phyloP scores from a whole-genome alignment of 2,797 vertebrate species.

The Xyrichtys novacula region DNA sequence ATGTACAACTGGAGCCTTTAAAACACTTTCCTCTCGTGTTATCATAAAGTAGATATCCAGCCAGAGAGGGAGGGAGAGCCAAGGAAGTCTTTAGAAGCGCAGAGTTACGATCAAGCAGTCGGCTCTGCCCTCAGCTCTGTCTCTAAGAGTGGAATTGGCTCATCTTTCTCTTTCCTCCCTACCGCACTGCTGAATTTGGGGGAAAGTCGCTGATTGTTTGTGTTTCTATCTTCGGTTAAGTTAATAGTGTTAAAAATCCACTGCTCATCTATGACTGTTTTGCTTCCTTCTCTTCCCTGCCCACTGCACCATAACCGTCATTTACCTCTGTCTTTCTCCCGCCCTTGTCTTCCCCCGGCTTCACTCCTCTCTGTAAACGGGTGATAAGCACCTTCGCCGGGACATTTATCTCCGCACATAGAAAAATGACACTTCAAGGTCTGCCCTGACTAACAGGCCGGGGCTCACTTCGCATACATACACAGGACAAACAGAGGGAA shows the following conservation, averaged over 20 bases:
- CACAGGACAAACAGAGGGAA: constrained; percentile 9
- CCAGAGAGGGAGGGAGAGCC: background rate
- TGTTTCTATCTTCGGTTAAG: background rate
- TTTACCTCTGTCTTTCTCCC: constrained; percentile 12
- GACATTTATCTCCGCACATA: constrained; percentile 67
- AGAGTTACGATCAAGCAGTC: constrained; percentile 31
- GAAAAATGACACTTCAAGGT: constrained; percentile 77
- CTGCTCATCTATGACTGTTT: background rate
- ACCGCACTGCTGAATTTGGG: constrained; percentile 12
- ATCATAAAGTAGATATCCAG: constrained; percentile 48
- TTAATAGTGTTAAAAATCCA: background rate
- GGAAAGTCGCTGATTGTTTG: constrained; percentile 19
- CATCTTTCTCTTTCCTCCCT: background rate
- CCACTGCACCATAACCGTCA: constrained; percentile 1
- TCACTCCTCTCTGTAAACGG: constrained; percentile 37
- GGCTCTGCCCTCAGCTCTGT: constrained; percentile 24
- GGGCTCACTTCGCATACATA: constrained; percentile 8
- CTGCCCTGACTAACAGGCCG: constrained; percentile 46
- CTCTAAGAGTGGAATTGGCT: constrained; percentile 6
- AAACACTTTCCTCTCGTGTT: constrained; percentile 25
- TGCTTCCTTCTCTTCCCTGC: background rate
- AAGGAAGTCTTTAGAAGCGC: constrained; percentile 26
- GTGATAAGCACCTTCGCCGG: constrained; percentile 62
- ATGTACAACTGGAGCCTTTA: constrained; percentile 41
- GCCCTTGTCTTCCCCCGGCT: constrained; percentile 20